Percentiles rank a stretch among this genome's conserved stretches.
Conservation (phyloP, 2,797 vertebrate genomes). For the Acrocephalus scirpaceus region DNA sequence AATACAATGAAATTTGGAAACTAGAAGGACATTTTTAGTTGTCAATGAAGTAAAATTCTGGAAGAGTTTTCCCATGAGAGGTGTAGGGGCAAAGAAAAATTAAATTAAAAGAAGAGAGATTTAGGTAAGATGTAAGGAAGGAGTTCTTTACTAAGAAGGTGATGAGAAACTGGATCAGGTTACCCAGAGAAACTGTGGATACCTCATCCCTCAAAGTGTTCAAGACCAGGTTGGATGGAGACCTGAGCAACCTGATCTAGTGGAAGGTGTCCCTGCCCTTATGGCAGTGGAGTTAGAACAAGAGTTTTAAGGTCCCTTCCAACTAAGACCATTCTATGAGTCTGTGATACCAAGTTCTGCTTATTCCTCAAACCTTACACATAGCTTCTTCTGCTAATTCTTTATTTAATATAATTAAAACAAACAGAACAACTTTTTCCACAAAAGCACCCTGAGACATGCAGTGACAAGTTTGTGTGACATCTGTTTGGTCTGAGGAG, state of each 20-base stretch:
- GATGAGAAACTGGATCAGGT: not conserved
- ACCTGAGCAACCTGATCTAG: not conserved
- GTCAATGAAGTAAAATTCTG: not conserved
- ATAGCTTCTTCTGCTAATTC: not conserved
- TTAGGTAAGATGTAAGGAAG: not conserved
- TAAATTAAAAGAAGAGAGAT: not conserved
- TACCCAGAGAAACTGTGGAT: not conserved
- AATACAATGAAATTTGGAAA: slow-evolving; percentile 20
- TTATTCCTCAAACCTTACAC: not conserved
- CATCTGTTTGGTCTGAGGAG: not conserved
- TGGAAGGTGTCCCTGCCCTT: not conserved
- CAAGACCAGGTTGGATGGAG: not conserved
- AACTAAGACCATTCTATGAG: not conserved
- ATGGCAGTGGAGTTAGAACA: not conserved
- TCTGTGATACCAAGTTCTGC: not conserved
- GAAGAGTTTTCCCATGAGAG: not conserved
- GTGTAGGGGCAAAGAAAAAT: not conserved
- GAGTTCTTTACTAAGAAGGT: not conserved
- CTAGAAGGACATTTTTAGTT: not conserved
- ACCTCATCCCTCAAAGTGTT: not conserved
- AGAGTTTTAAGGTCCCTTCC: not conserved
- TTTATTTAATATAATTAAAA: not conserved
- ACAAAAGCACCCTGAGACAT: not conserved
- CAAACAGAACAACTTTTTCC: not conserved
- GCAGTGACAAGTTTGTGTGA: not conserved